phyloP scores from a whole-genome alignment of 2,888 invertebrate genomes.

The Amaurobius ferox region DNA sequence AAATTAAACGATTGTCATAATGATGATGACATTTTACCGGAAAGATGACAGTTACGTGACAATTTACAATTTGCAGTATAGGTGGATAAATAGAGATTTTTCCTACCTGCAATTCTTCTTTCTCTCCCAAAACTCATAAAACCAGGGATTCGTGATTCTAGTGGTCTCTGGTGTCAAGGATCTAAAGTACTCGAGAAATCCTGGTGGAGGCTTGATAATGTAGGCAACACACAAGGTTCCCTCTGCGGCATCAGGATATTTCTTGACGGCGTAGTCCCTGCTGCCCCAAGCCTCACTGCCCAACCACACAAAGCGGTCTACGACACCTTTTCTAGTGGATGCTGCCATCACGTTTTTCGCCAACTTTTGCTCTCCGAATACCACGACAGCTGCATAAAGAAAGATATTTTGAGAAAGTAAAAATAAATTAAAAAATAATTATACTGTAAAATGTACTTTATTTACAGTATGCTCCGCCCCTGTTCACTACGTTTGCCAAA shows the following conservation, averaged over 20 bases:
- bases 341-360: slow-evolving; percentile 79
- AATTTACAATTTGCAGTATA: too few species aligned
- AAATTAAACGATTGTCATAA: too few species aligned
- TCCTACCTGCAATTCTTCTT: slow-evolving; percentile 77
- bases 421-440: too few species aligned
- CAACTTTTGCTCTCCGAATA: slow-evolving; percentile 79
- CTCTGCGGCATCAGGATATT: slow-evolving; percentile 78
- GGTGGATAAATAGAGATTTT: background rate
- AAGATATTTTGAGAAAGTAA: too few species aligned
- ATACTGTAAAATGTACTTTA: too few species aligned
- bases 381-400: slow-evolving; percentile 80
- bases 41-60: too few species aligned
- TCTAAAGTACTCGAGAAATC: slow-evolving; percentile 80
- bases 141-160: slow-evolving; percentile 80
- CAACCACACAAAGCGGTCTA: slow-evolving; percentile 79
- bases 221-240: slow-evolving; percentile 81
- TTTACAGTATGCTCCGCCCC: too few species aligned
- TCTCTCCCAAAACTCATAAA: slow-evolving; percentile 79
- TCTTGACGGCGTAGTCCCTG: slow-evolving; percentile 74
- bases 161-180: slow-evolving; percentile 75
- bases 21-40: too few species aligned
- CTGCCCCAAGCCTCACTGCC: slow-evolving; percentile 81
- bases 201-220: slow-evolving; percentile 78
- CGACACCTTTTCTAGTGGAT: slow-evolving; percentile 77
- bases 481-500: too few species aligned